Conservation (phyloP, 2,888 invertebrate genomes). For the Melinaea marsaeus region DNA sequence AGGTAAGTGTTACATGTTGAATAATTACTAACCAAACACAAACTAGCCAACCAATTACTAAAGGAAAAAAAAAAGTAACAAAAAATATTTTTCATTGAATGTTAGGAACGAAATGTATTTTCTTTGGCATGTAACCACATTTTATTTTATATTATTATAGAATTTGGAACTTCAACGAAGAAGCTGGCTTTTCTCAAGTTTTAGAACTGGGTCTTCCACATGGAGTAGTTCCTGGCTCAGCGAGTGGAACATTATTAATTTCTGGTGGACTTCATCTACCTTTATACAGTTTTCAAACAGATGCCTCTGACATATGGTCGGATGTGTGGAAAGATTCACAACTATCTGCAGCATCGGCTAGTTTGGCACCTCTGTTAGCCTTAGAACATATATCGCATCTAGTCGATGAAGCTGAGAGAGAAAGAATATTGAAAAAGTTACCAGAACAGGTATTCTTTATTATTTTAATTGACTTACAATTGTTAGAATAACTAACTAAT, state of each 20-base stretch:
- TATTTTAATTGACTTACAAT: slow-evolving; percentile 8
- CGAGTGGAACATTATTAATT: slow-evolving; percentile 78
- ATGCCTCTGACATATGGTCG: slow-evolving; percentile 61
- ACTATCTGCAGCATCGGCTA: slow-evolving; percentile 75
- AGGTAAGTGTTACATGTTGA: slow-evolving; percentile 57
- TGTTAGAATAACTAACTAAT: not conserved
- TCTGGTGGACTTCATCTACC: slow-evolving; percentile 81
- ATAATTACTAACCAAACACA: no score
- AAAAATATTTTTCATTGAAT: not conserved
- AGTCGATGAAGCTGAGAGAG: slow-evolving; percentile 71
- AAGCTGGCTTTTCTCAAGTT: slow-evolving; percentile 83
- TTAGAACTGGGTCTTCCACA: slow-evolving; percentile 80
- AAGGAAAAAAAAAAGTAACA: no score
- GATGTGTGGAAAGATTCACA: slow-evolving; percentile 72
- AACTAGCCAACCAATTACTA: no score
- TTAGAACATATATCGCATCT: slow-evolving; percentile 75
- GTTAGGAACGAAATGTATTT: not conserved
- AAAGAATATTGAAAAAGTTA: slow-evolving; percentile 70
- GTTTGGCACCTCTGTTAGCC: slow-evolving; percentile 77
- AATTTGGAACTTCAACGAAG: slow-evolving; percentile 84
- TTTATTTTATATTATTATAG: slow-evolving; percentile 52
- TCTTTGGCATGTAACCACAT: not conserved
- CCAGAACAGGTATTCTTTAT: slow-evolving; percentile 72
- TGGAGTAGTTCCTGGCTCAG: slow-evolving; percentile 81
- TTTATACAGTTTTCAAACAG: slow-evolving; percentile 58